Evolutionary conservation across 2,797 vertebrate species (phyloP).

Genomic region (Aselliscus stoliczkanus): DNA sequence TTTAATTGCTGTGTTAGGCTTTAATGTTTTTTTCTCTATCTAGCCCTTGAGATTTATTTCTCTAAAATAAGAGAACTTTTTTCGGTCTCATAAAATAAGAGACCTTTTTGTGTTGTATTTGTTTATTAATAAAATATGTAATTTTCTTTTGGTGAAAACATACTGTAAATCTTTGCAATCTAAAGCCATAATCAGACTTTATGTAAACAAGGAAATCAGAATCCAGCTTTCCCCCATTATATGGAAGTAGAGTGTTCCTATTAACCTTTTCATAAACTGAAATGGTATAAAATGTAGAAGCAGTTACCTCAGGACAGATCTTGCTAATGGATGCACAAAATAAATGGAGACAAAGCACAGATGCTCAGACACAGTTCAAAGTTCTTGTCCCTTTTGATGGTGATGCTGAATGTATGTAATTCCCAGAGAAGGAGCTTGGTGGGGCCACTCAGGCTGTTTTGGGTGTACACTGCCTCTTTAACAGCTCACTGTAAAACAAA

Average conservation of each 20-base stretch:
- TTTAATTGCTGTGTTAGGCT: neutral
- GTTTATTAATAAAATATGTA: neutral
- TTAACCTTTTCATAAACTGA: neutral
- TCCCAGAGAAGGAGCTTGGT: neutral
- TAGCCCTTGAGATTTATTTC: neutral
- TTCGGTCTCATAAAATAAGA: neutral
- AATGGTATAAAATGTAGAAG: neutral
- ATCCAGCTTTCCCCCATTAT: fast-evolving
- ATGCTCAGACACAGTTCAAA: neutral
- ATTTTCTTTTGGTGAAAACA: neutral
- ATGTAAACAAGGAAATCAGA: neutral
- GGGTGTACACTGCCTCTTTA: too few relatives aligned
- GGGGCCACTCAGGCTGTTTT: neutral
- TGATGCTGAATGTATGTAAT: too few relatives aligned
- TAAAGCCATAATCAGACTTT: neutral
- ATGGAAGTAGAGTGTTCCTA: neutral
- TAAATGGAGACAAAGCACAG: neutral
- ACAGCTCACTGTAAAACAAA: too few relatives aligned
- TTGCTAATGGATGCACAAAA: neutral
- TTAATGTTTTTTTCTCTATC: neutral
- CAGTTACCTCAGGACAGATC: neutral
- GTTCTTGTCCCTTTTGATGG: neutral
- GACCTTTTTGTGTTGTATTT: neutral
- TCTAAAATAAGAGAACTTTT: neutral
- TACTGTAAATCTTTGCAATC: neutral